Conservation (phyloP, 1,140 invertebrate species). For the Myzus persicae region DNA sequence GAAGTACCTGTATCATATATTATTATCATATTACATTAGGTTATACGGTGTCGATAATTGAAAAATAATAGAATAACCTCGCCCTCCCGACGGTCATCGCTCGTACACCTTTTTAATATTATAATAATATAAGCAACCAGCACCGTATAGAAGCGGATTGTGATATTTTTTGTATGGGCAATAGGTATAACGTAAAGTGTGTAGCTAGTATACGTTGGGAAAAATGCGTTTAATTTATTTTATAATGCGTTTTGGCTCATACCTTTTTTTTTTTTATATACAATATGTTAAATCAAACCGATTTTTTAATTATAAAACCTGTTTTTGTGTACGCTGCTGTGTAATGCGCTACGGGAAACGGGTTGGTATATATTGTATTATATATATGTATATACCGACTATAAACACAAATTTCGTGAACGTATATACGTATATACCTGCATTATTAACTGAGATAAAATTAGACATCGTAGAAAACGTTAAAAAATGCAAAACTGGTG, state of each 20-base stretch:
- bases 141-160: neutral
- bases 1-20: too few relatives aligned
- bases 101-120: neutral
- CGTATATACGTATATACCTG: neutral
- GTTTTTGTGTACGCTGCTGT: neutral
- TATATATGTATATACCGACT: neutral
- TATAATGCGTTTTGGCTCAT: conserved; percentile 40
- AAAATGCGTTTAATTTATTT: conserved; percentile 34
- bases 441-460: neutral
- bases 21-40: neutral
- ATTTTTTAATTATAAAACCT: conserved; percentile 44
- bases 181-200: neutral
- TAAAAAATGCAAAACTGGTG: conserved; percentile 17
- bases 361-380: conserved; percentile 10
- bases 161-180: neutral
- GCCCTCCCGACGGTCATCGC: neutral
- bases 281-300: conserved; percentile 9
- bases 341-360: neutral
- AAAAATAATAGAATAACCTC: neutral
- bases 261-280: neutral
- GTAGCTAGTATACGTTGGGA: neutral
- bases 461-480: conserved; percentile 20
- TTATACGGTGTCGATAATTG: neutral
- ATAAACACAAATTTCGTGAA: conserved; percentile 5
- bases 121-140: neutral